phyloP scores from a whole-genome alignment of 2,888 invertebrate genomes.

The Parapristionchus giblindavisi region DNA sequence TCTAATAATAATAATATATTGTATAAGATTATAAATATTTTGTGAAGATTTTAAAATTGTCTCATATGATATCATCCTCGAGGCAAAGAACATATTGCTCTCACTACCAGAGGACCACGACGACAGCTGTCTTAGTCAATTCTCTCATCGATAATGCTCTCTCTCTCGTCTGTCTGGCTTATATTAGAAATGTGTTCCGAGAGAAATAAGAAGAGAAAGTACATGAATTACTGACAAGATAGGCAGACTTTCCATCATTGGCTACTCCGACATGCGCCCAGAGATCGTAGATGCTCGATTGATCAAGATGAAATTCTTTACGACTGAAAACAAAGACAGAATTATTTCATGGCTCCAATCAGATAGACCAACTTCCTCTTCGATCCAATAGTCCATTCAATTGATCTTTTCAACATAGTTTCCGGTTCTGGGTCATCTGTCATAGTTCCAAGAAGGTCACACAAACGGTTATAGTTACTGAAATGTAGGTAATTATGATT shows the following conservation, averaged over 20 bases:
- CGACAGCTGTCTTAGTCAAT: too few species aligned
- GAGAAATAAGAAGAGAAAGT: too few species aligned
- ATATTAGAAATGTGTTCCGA: too few species aligned
- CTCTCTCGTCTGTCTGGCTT: too few species aligned
- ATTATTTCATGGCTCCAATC: too few species aligned
- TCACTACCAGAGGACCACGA: not conserved
- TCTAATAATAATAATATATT: too few species aligned
- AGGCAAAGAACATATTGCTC: not conserved
- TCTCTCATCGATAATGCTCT: too few species aligned
- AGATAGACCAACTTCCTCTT: not conserved
- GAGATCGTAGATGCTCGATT: conserved; percentile 10
- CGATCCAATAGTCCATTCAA: conserved; percentile 32
- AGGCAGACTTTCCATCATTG: not conserved
- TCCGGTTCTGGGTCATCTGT: conserved; percentile 4
- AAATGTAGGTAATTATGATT: not conserved
- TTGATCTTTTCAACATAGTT: conserved; percentile 32
- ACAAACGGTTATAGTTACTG: conserved; percentile 21
- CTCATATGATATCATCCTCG: not conserved
- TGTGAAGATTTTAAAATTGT: too few species aligned
- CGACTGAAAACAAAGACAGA: too few species aligned
- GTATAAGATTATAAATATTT: not conserved
- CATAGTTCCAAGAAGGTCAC: not conserved
- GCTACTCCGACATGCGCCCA: conserved; percentile 16
- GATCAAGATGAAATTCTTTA: conserved; percentile 26
- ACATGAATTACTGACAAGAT: too few species aligned